Base-by-base conservation (phyloP, 2,888 invertebrate genomes). In the Cyrtodaria siliqua region DNA sequence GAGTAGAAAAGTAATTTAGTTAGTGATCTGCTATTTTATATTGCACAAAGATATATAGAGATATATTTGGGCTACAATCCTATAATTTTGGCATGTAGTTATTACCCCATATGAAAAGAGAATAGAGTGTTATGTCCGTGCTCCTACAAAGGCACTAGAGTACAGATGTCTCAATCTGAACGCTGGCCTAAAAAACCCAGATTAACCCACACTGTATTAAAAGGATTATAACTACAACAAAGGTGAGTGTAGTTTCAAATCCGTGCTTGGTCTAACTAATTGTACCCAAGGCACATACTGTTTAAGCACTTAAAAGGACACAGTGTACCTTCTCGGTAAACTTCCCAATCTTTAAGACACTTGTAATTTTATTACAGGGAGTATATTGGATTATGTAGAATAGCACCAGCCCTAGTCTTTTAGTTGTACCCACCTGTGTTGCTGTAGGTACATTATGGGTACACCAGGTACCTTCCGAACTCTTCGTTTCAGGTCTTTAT, bases 391-490 rank as follows among this genome's bases (percentile, higher is more conserved):
- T 44, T 44, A 16, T 44, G 16, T 9, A 18, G 4, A 44, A 44
- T 9, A 9, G 16, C 16, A 44, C 44, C 16, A 9, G 16, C 4
- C 33, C 33, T 33, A 33, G 4, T 8, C 33, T 33, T 33, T 8
- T 33, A 8, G 33, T 8, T 33, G 33, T 33, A 78, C 85, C 83
- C 64, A 92, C 92, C 87, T 90, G 79, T 89, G 91, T 86, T 97
- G 96, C 0, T 97, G 95, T 52, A 99, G 96, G 94, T 96, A 99
- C 99, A 99, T 98, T 77, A 99, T 98, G 0, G 99, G 99, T 2
- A 99, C 99, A 55, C 99, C 99, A 0, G 99, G 98, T 86, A 99
- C 97, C 94, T 99, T 99, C 68, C 99, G 94, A 82, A 99, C 97
- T 90, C 99, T 95, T 89, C 97, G 95, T 93, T 98, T 98, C 76